phyloP scores from a whole-genome alignment of 2,888 invertebrate genomes.

The Melanostoma mellinum region DNA sequence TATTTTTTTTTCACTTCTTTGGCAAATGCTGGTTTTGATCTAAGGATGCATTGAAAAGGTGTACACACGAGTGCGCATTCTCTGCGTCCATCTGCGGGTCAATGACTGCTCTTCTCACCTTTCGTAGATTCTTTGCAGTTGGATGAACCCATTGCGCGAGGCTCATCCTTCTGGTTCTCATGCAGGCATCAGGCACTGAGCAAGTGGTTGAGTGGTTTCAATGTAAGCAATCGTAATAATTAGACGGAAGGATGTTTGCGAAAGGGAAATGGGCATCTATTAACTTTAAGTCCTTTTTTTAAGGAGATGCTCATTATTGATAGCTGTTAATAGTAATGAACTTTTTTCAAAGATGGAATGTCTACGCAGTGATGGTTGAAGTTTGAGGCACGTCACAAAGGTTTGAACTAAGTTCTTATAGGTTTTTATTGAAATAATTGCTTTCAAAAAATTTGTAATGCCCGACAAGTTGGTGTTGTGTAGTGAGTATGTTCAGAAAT shows the following conservation, averaged over 20 bases:
- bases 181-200: slow-evolving; percentile 42
- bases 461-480: too few species aligned
- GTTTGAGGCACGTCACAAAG: background rate
- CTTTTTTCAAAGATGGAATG: background rate
- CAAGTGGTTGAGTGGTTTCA: slow-evolving; percentile 29
- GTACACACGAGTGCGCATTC: slow-evolving; percentile 53
- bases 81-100: slow-evolving; percentile 63
- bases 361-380: background rate
- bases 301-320: slow-evolving; percentile 20
- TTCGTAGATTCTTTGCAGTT: slow-evolving; percentile 67
- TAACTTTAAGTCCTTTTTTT: slow-evolving; percentile 15
- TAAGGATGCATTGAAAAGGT: slow-evolving; percentile 71
- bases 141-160: slow-evolving; percentile 60
- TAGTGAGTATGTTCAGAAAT: too few species aligned
- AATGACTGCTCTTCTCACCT: slow-evolving; percentile 69
- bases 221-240: slow-evolving; percentile 43
- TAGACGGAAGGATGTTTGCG: slow-evolving; percentile 5
- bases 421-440: too few species aligned
- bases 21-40: slow-evolving; percentile 57
- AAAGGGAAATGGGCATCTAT: slow-evolving; percentile 46
- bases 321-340: background rate
- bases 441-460: too few species aligned
- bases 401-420: too few species aligned
- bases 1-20: slow-evolving; percentile 25
- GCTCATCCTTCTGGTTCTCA: slow-evolving; percentile 50